Evolutionary conservation across 2,797 vertebrate species (phyloP).

Genomic region (Hylomyscus alleni): DNA sequence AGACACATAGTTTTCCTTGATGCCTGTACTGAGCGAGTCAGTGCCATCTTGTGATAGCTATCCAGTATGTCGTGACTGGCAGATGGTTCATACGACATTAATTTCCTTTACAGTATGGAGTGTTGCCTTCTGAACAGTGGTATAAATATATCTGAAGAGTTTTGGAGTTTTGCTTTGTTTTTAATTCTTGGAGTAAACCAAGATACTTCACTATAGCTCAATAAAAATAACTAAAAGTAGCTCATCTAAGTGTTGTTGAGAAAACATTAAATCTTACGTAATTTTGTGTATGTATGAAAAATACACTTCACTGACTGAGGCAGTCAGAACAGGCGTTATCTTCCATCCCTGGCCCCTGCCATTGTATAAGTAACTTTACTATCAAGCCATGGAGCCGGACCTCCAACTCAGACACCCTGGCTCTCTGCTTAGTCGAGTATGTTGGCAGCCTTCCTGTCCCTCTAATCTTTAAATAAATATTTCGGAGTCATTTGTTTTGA

Average conservation of each 20-base stretch:
- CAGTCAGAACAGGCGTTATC: neutral
- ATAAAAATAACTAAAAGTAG: constrained; percentile 12
- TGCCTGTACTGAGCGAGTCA: neutral
- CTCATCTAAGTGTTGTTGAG: neutral
- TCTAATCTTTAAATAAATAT: constrained; percentile 58
- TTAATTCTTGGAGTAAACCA: constrained; percentile 52
- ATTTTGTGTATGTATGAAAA: neutral
- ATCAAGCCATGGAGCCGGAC: neutral
- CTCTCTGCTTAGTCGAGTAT: neutral
- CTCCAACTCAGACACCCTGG: neutral
- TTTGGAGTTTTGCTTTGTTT: constrained; percentile 39
- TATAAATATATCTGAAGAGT: neutral
- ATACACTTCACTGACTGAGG: neutral
- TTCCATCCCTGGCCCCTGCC: neutral
- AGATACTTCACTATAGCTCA: constrained; percentile 35
- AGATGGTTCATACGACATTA: neutral
- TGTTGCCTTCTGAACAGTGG: neutral
- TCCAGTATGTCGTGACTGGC: neutral
- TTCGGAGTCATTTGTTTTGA: constrained; percentile 23
- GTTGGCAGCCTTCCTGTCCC: constrained; percentile 20
- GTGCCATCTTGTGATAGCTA: neutral
- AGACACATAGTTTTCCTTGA: neutral
- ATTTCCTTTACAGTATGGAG: neutral
- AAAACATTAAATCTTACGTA: neutral
- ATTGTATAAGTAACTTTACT: constrained; percentile 26